phyloP scores from a whole-genome alignment of 2,888 invertebrate species.

The Sesamia inferens region DNA sequence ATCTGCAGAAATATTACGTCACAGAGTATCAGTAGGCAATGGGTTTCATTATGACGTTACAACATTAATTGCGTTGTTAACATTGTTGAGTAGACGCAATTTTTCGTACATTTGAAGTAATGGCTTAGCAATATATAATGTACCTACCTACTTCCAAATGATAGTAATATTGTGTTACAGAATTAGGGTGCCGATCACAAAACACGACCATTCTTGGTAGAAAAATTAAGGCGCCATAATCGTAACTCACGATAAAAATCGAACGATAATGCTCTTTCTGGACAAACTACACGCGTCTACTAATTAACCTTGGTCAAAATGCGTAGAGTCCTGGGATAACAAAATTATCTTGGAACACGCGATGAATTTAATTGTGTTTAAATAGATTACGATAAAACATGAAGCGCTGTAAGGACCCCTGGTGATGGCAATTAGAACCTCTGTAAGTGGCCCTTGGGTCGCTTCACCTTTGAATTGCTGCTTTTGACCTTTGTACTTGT shows the following conservation, averaged over 20 bases:
- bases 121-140: no score
- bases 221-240: constrained; percentile 18
- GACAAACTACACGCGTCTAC: constrained; percentile 25
- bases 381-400: constrained; percentile 39
- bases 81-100: no score
- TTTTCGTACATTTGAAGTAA: no score
- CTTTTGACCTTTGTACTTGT: constrained; percentile 21
- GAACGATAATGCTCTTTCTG: constrained; percentile 39
- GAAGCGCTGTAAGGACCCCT: constrained; percentile 33
- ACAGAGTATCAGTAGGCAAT: no score
- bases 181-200: no score
- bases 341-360: constrained; percentile 57
- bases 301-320: constrained; percentile 53
- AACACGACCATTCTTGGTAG: no score
- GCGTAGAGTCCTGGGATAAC: constrained; percentile 36
- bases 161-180: no score
- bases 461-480: constrained; percentile 23
- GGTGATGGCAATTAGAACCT: constrained; percentile 45
- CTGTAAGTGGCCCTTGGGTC: constrained; percentile 22
- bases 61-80: no score
- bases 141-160: no score
- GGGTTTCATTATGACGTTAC: no score
- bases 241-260: constrained; percentile 43
- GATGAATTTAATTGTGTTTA: constrained; percentile 51
- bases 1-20: no score